phyloP scores from a whole-genome alignment of 1,140 invertebrate genomes.

The Drosophila prosaltans region DNA sequence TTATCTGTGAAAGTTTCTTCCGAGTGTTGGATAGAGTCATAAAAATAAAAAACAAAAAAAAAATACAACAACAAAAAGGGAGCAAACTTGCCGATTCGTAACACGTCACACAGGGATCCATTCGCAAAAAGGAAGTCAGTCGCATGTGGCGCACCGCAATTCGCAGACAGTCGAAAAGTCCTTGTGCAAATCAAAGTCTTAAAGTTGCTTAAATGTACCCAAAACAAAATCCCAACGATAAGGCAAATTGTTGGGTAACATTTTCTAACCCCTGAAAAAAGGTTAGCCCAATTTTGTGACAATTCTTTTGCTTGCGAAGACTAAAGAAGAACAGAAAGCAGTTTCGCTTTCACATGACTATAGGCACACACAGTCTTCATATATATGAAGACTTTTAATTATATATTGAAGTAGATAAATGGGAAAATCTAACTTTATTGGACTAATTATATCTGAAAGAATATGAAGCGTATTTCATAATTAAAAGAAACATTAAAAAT shows the following conservation, averaged over 20 bases:
- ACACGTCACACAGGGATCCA: constrained; percentile 61
- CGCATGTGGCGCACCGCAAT: constrained; percentile 57
- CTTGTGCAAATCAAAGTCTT: constrained; percentile 69
- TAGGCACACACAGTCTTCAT: too few species aligned
- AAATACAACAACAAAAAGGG: constrained; percentile 18
- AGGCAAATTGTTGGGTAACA: constrained; percentile 10
- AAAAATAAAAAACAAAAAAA: constrained; percentile 55
- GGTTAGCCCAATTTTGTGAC: not conserved
- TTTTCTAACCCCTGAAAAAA: not conserved
- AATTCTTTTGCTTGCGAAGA: not conserved
- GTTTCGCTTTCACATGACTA: too few species aligned
- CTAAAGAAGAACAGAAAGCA: too few species aligned
- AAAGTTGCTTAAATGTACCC: constrained; percentile 64
- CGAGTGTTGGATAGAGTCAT: constrained; percentile 66
- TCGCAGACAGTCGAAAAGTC: constrained; percentile 33
- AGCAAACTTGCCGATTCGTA: constrained; percentile 70
- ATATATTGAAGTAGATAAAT: too few species aligned
- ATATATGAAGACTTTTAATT: too few species aligned
- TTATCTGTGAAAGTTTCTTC: constrained; percentile 70
- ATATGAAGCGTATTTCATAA: too few species aligned
- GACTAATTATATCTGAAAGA: too few species aligned
- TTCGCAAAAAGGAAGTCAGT: constrained; percentile 15
- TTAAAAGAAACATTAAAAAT: too few species aligned
- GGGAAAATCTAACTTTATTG: too few species aligned
- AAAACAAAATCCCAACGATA: constrained; percentile 49